These are phyloP conservation scores for Drosophila virilis DNA, from an alignment of 1,140 invertebrate genomes.

Conservation along the genomic window DNA sequence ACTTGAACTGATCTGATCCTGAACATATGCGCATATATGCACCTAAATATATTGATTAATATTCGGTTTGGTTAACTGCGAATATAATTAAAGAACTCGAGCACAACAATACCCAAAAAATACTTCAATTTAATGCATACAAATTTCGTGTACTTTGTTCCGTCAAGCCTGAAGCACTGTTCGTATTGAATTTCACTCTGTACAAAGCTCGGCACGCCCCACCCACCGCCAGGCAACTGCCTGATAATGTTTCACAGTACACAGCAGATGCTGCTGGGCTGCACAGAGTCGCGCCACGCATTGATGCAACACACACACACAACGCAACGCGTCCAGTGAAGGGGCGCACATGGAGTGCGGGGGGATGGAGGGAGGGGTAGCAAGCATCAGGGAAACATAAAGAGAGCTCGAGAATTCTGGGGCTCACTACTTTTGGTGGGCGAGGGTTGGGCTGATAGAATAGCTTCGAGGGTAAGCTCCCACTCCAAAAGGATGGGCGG, in stretches of 20 bases:
- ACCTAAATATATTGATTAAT: too few species aligned
- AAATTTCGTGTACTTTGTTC: neutral
- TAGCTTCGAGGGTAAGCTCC: too few species aligned
- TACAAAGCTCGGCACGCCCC: neutral
- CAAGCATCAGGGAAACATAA: conserved; percentile 13
- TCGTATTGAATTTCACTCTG: conserved; percentile 20
- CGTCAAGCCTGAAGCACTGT: conserved; percentile 8
- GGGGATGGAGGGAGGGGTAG: neutral
- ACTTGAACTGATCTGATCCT: too few species aligned
- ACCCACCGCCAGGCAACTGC: neutral
- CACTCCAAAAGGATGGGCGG: too few species aligned
- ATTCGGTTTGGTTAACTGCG: too few species aligned
- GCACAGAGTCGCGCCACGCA: conserved; percentile 16
- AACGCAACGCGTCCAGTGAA: neutral
- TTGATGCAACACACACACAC: conserved; percentile 24
- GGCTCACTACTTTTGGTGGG: too few species aligned
- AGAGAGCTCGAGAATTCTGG: conserved; percentile 30
- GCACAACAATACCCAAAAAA: neutral
- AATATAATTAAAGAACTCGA: too few species aligned
- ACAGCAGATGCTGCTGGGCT: neutral
- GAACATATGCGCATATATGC: too few species aligned
- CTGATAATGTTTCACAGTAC: neutral
- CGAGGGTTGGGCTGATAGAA: too few species aligned
- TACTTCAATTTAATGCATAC: neutral
- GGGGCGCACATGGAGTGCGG: too few species aligned